Evolutionary conservation across 30 jellyfish, hydroid and myxozoan genomes (phyloP), one percentile per base, ranked within the genome.

Genomic region (Nemopilema nomurai): DNA sequence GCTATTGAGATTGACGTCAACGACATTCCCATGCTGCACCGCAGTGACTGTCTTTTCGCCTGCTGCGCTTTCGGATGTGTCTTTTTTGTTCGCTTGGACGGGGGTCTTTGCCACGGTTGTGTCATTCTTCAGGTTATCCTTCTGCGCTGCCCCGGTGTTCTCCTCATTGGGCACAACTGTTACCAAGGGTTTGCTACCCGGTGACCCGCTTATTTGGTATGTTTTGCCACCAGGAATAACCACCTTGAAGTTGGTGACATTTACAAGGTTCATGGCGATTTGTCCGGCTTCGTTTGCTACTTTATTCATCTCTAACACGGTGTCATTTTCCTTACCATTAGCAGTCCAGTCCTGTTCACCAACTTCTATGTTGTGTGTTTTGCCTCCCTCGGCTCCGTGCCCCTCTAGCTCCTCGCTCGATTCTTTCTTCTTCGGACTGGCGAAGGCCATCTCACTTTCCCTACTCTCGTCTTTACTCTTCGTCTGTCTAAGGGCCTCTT

Each of bases 151-250:
- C 65, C 28, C 24, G 25, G 71, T 68, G 62, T 67, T 57, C 24
- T 33, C 86, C 17, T 49, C 62, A 20, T 81, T 76, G 23, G 97
- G 92, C 27, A 72, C 81, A 50, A 81, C 90, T 51, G 97, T 83
- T 22, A 83, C 93, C 17, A 82, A 51, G 24, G 89, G 94, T 49
- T 79, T 90, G 21, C 78, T 71, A 17, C 87, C 91, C 16, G 88
- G 83, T 1, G 90, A 26, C 1, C 97, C 97, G 26, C 88, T 73
- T 79, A 91, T 71, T 70, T 91, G 90, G 30, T 82, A 81, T 20
- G 88, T 82, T 26, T 91, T 85, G 4, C 97, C 97, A 8, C 97
- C 97, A 18, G 97, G 97, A 52, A 91, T 84, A 27, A 91, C 94
- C 72, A 91, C 96, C 67, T 85, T 91, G 32, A 91, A 91, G 41